Conservation (phyloP, 2,113 vertebrate species). For the Corythornis madagascariensis region DNA sequence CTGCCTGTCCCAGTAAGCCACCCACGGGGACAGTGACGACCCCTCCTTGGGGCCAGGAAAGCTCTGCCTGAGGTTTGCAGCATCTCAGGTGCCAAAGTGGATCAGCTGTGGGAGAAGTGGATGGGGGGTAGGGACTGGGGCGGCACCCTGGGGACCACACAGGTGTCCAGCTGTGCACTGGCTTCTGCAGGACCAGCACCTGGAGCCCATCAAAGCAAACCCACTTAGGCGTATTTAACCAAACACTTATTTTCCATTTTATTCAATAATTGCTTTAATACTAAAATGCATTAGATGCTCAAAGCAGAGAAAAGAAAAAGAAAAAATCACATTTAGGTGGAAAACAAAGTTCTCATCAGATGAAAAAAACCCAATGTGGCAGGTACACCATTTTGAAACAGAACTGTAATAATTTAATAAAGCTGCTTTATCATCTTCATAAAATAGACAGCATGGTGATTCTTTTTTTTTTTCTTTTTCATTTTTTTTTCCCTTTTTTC, state of each 20-base stretch:
- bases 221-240: conserved; percentile 57
- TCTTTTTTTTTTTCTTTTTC: conserved; percentile 57
- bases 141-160: not conserved
- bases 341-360: conserved; percentile 78
- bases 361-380: conserved; percentile 69
- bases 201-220: conserved; percentile 29
- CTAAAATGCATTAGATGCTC: conserved; percentile 82
- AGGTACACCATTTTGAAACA: conserved; percentile 80
- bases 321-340: conserved; percentile 75
- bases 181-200: not conserved
- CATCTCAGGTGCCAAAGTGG: fast-evolving
- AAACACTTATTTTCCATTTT: conserved; percentile 73
- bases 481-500: conserved; percentile 17
- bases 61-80: not conserved
- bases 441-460: conserved; percentile 82
- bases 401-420: conserved; percentile 85
- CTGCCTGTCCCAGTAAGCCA: not conserved
- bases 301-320: conserved; percentile 77
- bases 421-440: conserved; percentile 84
- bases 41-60: not conserved
- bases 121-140: fast-evolving
- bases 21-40: fast-evolving
- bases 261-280: conserved; percentile 84
- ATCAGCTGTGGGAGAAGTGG: not conserved
- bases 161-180: fast-evolving